These are phyloP conservation scores for Lamprotornis superbus DNA, from an alignment of 2,113 vertebrate genomes.

Conservation along the genomic window DNA sequence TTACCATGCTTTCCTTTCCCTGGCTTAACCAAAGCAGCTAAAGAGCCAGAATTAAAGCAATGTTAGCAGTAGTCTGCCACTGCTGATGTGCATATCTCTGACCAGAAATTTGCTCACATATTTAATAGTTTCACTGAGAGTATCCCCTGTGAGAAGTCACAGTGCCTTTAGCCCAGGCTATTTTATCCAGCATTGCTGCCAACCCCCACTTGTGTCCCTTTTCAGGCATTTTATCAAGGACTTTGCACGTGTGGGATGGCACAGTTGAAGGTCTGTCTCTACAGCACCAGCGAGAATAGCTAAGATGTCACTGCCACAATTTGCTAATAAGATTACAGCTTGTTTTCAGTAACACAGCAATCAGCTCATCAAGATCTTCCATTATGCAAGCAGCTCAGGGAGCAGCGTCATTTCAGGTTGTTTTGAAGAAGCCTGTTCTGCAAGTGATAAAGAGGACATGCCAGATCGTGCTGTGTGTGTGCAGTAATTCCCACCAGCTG, in stretches of 20 bases:
- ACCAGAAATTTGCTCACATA: neutral
- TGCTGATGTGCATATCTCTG: neutral
- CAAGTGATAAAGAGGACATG: slow-evolving; percentile 10
- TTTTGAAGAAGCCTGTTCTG: slow-evolving; percentile 56
- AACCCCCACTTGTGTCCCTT: neutral
- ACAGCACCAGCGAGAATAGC: neutral
- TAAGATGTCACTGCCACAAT: neutral
- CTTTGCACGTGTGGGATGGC: neutral
- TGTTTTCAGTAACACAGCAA: slow-evolving; percentile 48
- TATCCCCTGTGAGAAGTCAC: neutral
- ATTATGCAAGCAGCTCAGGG: slow-evolving; percentile 51
- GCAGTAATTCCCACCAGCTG: neutral
- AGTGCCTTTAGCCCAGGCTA: neutral
- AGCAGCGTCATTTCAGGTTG: slow-evolving; percentile 16
- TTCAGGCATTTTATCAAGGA: neutral
- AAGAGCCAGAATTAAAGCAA: neutral
- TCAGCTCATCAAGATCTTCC: slow-evolving; percentile 37
- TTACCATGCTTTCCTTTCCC: neutral
- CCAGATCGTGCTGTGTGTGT: neutral
- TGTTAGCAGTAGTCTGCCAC: neutral
- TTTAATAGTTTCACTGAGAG: accelerated
- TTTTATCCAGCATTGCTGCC: neutral
- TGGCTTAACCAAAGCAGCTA: neutral
- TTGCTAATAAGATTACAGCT: slow-evolving; percentile 47
- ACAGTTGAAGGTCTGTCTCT: neutral